Evolutionary conservation across 2,113 vertebrate genomes (phyloP).

Genomic region (Catharus fuscescens): DNA sequence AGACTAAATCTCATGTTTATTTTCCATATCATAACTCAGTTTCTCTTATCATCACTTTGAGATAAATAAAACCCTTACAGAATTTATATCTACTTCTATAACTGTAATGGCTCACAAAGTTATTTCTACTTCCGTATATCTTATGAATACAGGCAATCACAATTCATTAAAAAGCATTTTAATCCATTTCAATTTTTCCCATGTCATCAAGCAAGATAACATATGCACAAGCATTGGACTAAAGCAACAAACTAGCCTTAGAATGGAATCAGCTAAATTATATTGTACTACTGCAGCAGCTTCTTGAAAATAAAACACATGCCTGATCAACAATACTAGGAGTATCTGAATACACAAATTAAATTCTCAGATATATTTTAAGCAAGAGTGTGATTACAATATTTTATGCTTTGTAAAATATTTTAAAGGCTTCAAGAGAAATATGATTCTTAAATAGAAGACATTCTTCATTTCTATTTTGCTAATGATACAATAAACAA

Average conservation of each 20-base stretch:
- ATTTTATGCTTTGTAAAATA: not conserved
- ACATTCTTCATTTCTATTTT: not conserved
- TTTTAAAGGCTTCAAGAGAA: not conserved
- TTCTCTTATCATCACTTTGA: not conserved
- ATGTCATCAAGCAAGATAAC: conserved; percentile 36
- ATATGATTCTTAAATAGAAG: not conserved
- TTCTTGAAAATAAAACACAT: not conserved
- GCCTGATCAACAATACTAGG: not conserved
- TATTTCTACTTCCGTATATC: conserved; percentile 19
- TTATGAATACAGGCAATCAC: conserved; percentile 42
- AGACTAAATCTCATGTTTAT: not conserved
- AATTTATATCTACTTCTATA: not conserved
- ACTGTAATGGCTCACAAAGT: not conserved
- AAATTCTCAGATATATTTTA: not conserved
- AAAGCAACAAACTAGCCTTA: conserved; percentile 25
- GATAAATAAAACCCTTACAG: not conserved
- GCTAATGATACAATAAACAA: not conserved
- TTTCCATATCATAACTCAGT: not conserved
- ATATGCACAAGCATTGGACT: conserved; percentile 1
- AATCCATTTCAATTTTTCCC: conserved; percentile 32
- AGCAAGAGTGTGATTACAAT: not conserved
- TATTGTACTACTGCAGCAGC: not conserved
- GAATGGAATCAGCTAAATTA: conserved; percentile 13
- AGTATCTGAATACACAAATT: not conserved
- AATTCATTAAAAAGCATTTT: conserved; percentile 54